Conservation (phyloP, 30 jellyfish, hydroid and myxozoan species). For the Chrysaora quinquecirrha region DNA sequence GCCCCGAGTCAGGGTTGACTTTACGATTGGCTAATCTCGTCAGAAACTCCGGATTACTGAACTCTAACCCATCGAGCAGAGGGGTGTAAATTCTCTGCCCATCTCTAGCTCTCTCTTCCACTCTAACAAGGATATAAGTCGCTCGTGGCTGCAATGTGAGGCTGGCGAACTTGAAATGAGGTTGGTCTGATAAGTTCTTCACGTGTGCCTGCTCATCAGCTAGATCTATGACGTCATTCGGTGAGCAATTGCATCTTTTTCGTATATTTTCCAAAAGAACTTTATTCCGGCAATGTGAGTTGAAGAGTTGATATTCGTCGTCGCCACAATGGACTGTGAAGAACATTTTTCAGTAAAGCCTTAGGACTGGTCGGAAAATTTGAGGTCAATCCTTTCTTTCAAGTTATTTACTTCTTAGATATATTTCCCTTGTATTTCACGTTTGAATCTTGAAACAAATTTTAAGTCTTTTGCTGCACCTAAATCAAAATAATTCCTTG, state of each 20-base stretch:
- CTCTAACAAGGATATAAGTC: conserved; percentile 71
- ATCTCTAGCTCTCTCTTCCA: conserved; percentile 62
- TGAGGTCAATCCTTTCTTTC: no score
- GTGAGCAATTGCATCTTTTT: conserved; percentile 57
- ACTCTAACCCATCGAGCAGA: conserved; percentile 55
- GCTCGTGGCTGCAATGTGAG: conserved; percentile 60
- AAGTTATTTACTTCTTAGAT: neutral
- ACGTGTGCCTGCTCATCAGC: conserved; percentile 90
- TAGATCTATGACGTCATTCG: conserved; percentile 68
- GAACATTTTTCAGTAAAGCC: conserved; percentile 36
- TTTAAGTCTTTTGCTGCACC: no score
- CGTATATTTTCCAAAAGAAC: conserved; percentile 76
- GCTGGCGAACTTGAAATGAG: conserved; percentile 75
- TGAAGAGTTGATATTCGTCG: conserved; percentile 70
- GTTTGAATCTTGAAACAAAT: no score
- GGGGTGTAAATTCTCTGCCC: conserved; percentile 62
- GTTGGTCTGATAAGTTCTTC: conserved; percentile 69
- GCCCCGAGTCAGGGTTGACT: conserved; percentile 39
- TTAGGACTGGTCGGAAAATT: neutral
- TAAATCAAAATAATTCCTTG: no score
- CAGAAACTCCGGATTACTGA: conserved; percentile 73
- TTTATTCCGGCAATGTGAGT: conserved; percentile 71
- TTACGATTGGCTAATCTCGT: conserved; percentile 49
- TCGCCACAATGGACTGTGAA: conserved; percentile 47
- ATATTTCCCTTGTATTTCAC: neutral